Conservation (phyloP, 2,797 vertebrate genomes). For the Cebuella pygmaea region DNA sequence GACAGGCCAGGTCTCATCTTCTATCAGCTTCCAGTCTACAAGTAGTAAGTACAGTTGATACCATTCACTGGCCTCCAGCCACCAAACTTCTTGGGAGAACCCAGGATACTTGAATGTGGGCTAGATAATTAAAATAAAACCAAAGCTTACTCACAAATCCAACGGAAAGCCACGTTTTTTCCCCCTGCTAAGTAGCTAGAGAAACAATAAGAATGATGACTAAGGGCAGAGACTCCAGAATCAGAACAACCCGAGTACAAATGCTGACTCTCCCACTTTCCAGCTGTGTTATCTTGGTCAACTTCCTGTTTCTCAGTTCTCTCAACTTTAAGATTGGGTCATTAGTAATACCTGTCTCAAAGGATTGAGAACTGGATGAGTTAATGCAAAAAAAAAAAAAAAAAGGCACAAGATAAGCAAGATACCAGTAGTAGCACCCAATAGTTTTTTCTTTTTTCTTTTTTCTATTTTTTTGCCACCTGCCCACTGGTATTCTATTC, state of each 20-base stretch:
- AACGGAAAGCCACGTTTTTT: neutral
- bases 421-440: rapidly evolving
- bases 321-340: neutral
- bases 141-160: neutral
- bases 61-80: neutral
- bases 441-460: neutral
- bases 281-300: neutral
- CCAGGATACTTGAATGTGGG: neutral
- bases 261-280: neutral
- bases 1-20: neutral
- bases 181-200: neutral
- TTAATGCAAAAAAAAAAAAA: neutral
- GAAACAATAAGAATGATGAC: neutral
- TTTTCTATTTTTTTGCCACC: neutral
- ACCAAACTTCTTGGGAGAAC: constrained; percentile 20
- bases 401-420: neutral
- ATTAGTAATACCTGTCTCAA: neutral
- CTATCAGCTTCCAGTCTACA: neutral
- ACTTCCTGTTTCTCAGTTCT: neutral
- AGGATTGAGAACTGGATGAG: neutral
- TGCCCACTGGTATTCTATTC: neutral
- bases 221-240: neutral
- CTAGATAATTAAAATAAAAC: neutral
- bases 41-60: neutral
- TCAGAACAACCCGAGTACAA: neutral